A percentile compares a stretch with the other conserved stretches of the same genome.
Evolutionary conservation across 2,888 invertebrate genomes (phyloP).

Genomic region (Rhamnusium bicolor): DNA sequence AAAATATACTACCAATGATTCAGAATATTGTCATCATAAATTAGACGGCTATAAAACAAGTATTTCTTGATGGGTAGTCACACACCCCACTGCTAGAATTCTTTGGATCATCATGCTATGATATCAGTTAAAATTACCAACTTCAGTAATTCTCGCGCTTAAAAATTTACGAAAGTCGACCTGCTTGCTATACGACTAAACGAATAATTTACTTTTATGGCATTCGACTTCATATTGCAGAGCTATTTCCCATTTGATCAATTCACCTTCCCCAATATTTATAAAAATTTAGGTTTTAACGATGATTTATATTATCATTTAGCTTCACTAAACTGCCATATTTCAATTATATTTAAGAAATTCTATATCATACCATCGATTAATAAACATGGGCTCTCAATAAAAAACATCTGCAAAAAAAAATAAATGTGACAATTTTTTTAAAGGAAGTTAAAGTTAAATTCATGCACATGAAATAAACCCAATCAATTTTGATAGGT

Average conservation of each 20-base stretch:
- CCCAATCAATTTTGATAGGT: too few relatives aligned
- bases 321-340: background rate
- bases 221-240: background rate
- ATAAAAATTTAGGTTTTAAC: background rate
- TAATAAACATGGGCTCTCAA: background rate
- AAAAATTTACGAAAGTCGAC: background rate
- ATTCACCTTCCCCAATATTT: background rate
- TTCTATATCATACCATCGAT: background rate
- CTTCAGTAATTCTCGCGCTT: background rate
- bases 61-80: too few relatives aligned
- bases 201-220: background rate
- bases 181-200: background rate
- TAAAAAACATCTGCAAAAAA: background rate
- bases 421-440: background rate
- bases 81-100: background rate
- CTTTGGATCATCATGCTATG: background rate
- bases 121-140: background rate
- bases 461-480: background rate
- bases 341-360: background rate
- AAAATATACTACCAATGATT: too few relatives aligned
- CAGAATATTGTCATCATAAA: background rate
- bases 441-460: background rate
- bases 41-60: background rate
- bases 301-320: background rate
- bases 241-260: background rate